Percentiles rank a stretch among this genome's conserved stretches.
Conservation (phyloP, 2,888 invertebrate genomes). For the Ectobius pallidus region DNA sequence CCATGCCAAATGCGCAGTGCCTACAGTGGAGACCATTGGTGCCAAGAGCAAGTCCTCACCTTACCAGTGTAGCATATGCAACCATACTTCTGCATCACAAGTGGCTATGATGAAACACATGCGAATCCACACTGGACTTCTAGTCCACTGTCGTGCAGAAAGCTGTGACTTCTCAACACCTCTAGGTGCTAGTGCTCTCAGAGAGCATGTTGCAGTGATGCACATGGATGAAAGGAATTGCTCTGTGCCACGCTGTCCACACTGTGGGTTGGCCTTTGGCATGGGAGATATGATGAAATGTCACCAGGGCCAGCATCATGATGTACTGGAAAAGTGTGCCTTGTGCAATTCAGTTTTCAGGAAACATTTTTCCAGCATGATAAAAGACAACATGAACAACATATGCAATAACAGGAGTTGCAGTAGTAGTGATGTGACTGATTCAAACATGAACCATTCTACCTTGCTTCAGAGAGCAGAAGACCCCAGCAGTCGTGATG, state of each 20-base stretch:
- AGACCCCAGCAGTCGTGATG: slow-evolving; percentile 32
- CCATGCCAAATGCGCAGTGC: slow-evolving; percentile 28
- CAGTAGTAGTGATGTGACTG: slow-evolving; percentile 33
- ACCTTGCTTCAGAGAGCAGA: slow-evolving; percentile 23
- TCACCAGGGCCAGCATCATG: slow-evolving; percentile 48
- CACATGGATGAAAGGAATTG: slow-evolving; percentile 41
- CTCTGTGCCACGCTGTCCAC: slow-evolving; percentile 47
- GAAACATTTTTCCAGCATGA: slow-evolving; percentile 18
- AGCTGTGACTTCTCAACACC: slow-evolving; percentile 44
- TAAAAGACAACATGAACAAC: slow-evolving; percentile 28
- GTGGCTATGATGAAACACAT: slow-evolving; percentile 59
- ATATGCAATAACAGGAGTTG: slow-evolving; percentile 30
- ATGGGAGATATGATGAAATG: slow-evolving; percentile 45
- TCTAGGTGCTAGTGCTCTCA: slow-evolving; percentile 44
- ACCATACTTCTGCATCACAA: slow-evolving; percentile 56
- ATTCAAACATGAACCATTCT: slow-evolving; percentile 38
- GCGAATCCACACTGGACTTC: slow-evolving; percentile 55
- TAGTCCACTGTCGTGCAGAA: slow-evolving; percentile 49
- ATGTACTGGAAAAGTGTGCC: slow-evolving; percentile 30
- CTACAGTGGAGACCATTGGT: slow-evolving; percentile 36
- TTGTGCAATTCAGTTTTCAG: slow-evolving; percentile 15
- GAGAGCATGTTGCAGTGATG: slow-evolving; percentile 47
- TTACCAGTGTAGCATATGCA: slow-evolving; percentile 58
- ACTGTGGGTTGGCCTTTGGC: slow-evolving; percentile 47
- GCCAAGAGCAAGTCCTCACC: slow-evolving; percentile 30